Evolutionary conservation across 37 sponge, comb jelly and placozoan genomes (phyloP), one percentile per base, ranked within the genome.

Genomic region (Agelas oroides): DNA sequence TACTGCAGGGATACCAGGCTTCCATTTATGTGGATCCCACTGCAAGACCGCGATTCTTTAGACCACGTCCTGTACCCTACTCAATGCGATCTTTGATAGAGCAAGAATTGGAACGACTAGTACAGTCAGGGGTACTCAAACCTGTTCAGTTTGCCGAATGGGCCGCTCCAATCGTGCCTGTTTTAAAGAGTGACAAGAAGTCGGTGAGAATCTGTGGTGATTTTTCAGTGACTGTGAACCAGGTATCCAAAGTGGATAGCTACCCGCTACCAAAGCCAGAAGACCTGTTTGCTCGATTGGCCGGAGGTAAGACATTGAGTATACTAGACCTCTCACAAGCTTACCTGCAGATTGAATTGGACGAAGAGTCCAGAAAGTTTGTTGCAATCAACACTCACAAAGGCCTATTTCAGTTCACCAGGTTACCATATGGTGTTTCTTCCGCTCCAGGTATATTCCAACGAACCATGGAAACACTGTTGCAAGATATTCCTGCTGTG

Each of bases 161-260:
- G 88, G 88, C 82, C 0, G 66, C 88, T 53, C 82, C 88, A 15
- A 66, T 88, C 32, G 88, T 88, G 6, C 82, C 82, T 14, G 82
- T 88, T 17, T 14, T 58, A 24, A 88, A 88, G 61, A 62, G 57
- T 14, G 77, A 81, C 41, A 35, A 35, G 12, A 71, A 63, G 1
- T 13, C 35, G 0, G 35, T 88, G 21, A 31, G 88, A 68, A 20
- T 70, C 23, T 70, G 71, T 31, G 71, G 39, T 38, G 71, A 70
- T 70, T 70, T 30, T 12, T 16, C 3, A 12, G 12, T 70, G 8
- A 84, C 84, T 39, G 53, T 84, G 54, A 84, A 84, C 30, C 84
- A 74, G 17, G 75, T 76, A 3, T 20, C 61, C 2, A 53, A 32
- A 13, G 8, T 70, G 36, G 71, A 70, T 70, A 2, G 23, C 3